A percentile compares a stretch with the other conserved stretches of the same genome.
phyloP scores from a whole-genome alignment of 1,140 invertebrate genomes.

The Hydropsyche tenuis region DNA sequence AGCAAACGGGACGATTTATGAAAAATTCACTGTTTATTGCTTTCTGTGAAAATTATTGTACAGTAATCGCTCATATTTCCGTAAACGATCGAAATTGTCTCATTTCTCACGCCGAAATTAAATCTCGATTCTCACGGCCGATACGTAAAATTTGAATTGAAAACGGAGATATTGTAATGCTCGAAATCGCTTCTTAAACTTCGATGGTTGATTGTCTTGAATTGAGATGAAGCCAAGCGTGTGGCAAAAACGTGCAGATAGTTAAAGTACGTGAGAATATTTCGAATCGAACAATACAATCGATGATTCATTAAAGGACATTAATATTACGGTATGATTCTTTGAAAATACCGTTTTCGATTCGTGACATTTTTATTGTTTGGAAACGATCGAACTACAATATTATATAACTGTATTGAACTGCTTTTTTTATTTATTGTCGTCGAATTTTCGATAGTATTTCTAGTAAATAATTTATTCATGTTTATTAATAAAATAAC shows the following conservation, averaged over 20 bases:
- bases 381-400: no score
- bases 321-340: not conserved
- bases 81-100: not conserved
- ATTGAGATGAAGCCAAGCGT: not conserved
- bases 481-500: no score
- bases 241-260: not conserved
- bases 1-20: no score
- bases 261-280: constrained; percentile 4
- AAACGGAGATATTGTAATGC: no score
- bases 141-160: not conserved
- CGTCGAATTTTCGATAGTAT: no score
- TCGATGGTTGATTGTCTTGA: not conserved
- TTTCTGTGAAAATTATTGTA: no score
- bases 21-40: no score
- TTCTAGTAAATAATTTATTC: no score
- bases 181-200: not conserved
- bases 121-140: not conserved
- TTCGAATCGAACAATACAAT: not conserved
- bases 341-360: not conserved
- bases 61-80: no score
- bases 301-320: not conserved
- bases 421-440: no score
- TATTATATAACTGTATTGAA: no score
- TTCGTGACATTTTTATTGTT: not conserved
- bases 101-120: not conserved